Conservation (phyloP, 2,113 vertebrate genomes). For the Panthera leo region DNA sequence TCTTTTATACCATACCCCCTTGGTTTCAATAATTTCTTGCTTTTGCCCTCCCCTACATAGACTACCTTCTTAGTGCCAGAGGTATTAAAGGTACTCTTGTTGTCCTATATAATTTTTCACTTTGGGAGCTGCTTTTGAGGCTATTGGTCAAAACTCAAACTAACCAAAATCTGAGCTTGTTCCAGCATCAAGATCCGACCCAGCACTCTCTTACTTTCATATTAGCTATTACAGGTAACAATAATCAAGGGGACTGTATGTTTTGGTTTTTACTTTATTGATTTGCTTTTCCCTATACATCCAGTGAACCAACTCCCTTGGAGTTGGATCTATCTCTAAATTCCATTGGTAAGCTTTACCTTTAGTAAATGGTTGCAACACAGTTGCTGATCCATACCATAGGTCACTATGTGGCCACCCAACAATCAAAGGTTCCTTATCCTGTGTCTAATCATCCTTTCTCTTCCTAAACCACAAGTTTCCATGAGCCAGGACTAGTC, state of each 20-base stretch:
- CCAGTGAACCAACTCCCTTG: background rate
- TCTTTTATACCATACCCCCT: background rate
- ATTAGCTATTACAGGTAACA: background rate
- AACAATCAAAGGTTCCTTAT: background rate
- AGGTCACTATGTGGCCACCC: background rate
- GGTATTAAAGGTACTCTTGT: background rate
- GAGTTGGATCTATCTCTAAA: background rate
- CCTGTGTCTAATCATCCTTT: background rate
- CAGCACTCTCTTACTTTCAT: background rate
- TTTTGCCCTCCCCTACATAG: background rate
- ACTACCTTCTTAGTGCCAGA: background rate
- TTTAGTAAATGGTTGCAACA: background rate
- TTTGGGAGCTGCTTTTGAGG: background rate
- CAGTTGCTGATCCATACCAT: background rate
- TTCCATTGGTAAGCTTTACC: background rate
- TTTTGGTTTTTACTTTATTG: background rate
- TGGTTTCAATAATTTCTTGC: background rate
- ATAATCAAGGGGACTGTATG: background rate
- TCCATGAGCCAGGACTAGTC: background rate
- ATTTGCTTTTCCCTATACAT: background rate
- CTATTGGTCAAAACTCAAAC: background rate
- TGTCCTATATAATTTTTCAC: background rate
- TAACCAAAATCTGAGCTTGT: background rate
- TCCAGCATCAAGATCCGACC: background rate
- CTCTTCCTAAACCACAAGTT: background rate